phyloP scores from a whole-genome alignment of 2,113 vertebrate species.

The Hyaena hyaena region DNA sequence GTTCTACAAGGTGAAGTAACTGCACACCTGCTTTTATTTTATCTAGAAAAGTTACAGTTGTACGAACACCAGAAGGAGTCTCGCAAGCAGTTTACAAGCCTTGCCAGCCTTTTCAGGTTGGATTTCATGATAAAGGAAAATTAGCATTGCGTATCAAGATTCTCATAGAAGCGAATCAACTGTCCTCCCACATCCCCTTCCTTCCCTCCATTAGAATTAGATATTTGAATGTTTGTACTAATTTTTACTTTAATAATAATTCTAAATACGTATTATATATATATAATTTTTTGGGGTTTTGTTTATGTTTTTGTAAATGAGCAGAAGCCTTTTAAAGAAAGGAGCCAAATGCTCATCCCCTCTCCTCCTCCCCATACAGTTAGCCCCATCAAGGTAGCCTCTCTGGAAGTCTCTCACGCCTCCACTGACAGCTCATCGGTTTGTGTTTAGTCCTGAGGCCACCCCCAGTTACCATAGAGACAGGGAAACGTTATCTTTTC shows the following conservation, averaged over 20 bases:
- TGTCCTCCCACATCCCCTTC: neutral
- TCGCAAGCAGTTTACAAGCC: neutral
- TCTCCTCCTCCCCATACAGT: neutral
- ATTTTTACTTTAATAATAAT: conserved; percentile 8
- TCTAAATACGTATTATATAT: neutral
- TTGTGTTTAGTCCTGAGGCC: neutral
- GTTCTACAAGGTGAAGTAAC: conserved; percentile 1
- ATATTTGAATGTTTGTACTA: neutral
- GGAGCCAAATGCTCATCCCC: neutral
- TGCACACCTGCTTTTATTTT: neutral
- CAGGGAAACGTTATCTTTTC: neutral
- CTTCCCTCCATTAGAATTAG: neutral
- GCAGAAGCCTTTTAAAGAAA: conserved; percentile 18
- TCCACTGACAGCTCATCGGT: neutral
- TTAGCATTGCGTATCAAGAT: neutral
- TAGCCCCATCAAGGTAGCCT: neutral
- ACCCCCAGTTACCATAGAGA: neutral
- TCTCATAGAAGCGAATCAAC: neutral
- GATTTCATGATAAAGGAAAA: conserved; percentile 1
- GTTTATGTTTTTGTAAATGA: neutral
- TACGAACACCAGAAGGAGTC: neutral
- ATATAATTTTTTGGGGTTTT: too few species aligned
- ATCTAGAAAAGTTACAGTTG: neutral
- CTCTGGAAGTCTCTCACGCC: neutral
- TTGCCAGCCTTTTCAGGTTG: conserved; percentile 7